Conservation (phyloP, 2,797 vertebrate species). For the Perodicticus potto region DNA sequence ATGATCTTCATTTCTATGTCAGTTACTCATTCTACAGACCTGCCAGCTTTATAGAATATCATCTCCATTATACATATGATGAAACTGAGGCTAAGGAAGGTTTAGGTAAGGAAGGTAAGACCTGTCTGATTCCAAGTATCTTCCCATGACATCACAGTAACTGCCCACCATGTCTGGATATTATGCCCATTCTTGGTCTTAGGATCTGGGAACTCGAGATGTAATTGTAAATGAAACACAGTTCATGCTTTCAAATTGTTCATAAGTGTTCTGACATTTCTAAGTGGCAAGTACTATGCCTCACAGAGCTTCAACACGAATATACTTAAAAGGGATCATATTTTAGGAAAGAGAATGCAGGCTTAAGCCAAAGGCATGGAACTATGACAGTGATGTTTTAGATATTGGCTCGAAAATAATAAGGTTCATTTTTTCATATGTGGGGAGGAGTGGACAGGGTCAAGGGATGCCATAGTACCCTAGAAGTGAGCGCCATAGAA, state of each 20-base stretch:
- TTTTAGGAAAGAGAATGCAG: not conserved
- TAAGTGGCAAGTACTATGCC: not conserved
- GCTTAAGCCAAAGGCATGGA: not conserved
- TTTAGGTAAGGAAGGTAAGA: not conserved
- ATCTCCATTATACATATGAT: not conserved
- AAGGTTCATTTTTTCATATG: too few relatives aligned
- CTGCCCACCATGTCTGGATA: not conserved
- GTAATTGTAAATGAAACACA: not conserved
- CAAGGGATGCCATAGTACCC: not conserved
- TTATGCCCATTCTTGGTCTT: not conserved
- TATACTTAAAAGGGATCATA: not conserved
- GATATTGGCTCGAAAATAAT: not conserved
- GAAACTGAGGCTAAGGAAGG: not conserved
- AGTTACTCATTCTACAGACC: not conserved
- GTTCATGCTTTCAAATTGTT: not conserved
- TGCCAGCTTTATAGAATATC: not conserved
- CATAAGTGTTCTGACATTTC: not conserved
- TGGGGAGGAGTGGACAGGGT: not conserved
- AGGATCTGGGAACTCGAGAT: not conserved
- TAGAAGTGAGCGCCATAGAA: not conserved
- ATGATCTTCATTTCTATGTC: not conserved
- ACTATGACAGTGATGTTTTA: not conserved
- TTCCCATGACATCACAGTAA: not conserved
- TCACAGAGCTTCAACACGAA: not conserved
- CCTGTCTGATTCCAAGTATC: not conserved